Base-by-base conservation (phyloP, 1,140 invertebrate genomes). In the Akabosia matsudoensis region DNA sequence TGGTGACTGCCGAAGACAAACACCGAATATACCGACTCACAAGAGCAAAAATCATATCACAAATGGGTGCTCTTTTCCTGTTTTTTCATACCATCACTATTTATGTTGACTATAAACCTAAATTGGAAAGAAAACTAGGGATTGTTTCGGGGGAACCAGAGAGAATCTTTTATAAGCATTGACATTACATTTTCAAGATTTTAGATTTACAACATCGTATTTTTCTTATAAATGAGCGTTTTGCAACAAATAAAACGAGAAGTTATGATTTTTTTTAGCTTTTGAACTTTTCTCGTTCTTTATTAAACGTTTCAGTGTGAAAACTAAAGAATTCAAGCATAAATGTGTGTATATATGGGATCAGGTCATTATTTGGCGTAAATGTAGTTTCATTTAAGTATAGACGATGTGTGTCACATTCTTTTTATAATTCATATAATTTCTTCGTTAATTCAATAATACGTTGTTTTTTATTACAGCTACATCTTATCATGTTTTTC, bases 331-430 rank as follows among this genome's bases (percentile, higher is more conserved):
- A 67, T 67, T 67, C 61, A 67, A 67, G 61, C 61, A 67, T 31
- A 67, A 67, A n/a, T 61, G 54, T 61, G 54, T 61, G 37, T 45
- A 45, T 56, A 22, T 67, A 30, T 67, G 24, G 61, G 61, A 67
- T 67, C 61, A 67, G 61, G 61, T 67, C 61, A 67, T 67, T 31
- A 67, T 67, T 67, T 67, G 61, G 61, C 61, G 61, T 67, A 67
- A 31, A 61, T 45, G 18, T 45, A 45, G 7, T 45, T 45, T 45
- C n/a, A n/a, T 61, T 16, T 67, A 67, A 67, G 61, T 67, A 67
- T 67, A 67, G 28, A 67, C 31, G 22, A n/a, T 61, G 16, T 61
- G 16, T 61, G 4, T 61, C n/a, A 7, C 7, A 7, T 61, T 61
- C 22, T 7, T 61, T 61, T 61, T 7, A 61, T 61, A 61, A 7